Base-by-base conservation (phyloP, 2,113 vertebrate species). In the Pelecanoides urinatrix region DNA sequence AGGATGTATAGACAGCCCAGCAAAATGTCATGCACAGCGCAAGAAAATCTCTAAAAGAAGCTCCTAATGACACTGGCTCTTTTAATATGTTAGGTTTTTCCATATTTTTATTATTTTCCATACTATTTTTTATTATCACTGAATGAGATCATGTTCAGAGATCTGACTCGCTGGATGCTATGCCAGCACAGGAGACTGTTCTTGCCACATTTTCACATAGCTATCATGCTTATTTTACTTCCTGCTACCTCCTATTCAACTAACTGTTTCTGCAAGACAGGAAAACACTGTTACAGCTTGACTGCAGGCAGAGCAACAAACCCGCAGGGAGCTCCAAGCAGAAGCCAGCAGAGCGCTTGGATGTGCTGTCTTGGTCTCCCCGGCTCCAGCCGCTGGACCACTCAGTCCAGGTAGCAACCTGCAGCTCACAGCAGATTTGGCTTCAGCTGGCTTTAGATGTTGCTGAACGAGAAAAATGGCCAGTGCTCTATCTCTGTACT, bases 281-380 rank as follows among this genome's bases (percentile, higher is more conserved):
- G n/a, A 8, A 11, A 19, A 23, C 4, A 2, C 23, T 5, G 12
- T 4, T 2, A 11, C 1, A 34, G 86, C 56, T 38, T 14, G 40
- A 3, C 65, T 7, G 9, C 34, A 5, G 70, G 22, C 5, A 1
- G 29, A 34, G 61, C 27, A 7, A 5, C 14, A 34, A 23, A 27
- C 42, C 42, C 3, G 3, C 42, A 13, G 50, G 58, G 38, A 62
- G 29, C 65, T 50, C 49, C 38, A 25, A 14, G 55, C 63, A 11
- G 71, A 17, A 30, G 16, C 23, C 1, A 6, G 30, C 34, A 1
- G 5, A 32, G 44, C 3, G 1, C 36, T 47, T 0, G 11, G 29
- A 16, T 10, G 55, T 5, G 3, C 66, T 5, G 1, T 34, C 47
- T 38, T 7, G 1, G 19, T 23, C 63, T 53, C 34, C 45, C 16